Base-by-base conservation (phyloP, 2,797 vertebrate species). In the Gouania willdenowi region DNA sequence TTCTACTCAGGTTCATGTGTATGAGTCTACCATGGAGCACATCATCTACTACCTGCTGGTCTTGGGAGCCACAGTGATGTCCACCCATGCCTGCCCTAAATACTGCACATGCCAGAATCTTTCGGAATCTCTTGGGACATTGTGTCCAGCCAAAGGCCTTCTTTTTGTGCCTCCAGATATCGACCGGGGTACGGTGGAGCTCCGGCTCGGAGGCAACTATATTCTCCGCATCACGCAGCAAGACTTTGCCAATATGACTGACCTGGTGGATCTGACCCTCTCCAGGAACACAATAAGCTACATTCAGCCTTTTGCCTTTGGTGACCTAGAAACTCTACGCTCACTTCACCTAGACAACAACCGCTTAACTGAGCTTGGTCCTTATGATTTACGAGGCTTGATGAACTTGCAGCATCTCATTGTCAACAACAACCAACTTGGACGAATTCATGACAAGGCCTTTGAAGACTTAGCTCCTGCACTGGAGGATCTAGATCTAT, bases 221-320 rank as follows among this genome's bases (percentile, higher is more conserved):
- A 95, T 97, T 46, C 90, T 95, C 39, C 90, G 92, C 36, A 91
- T 97, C 26, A 90, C 89, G 1, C 85, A 91, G 65, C 92, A 90
- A 51, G 94, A 97, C 79, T 97, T 97, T 53, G 93, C 91, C 78
- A 98, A 98, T 57, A 98, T 98, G 94, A 94, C 88, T 0, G 92
- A 93, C 48, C 87, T 98, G 59, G 94, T 98, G 73, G 94, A 98
- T 64, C 87, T 98, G 45, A 98, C 94, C 1, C 80, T 98, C 34
- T 96, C 94, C 15, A 87, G 94, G 53, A 97, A 97, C 71, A 97
- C 94, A 36, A 94, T 97, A 71, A 90, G 91, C 67, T 92, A 91
- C 66, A 95, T 97, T 46, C 92, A 95, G 66, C 92, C 94, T 33
- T 94, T 91, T 71, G 93, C 94, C 20, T 97, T 98, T 33, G 79